These are phyloP conservation scores for Petrocephalus zakoni DNA, from an alignment of 2,113 vertebrate genomes.

Conservation along the genomic window DNA sequence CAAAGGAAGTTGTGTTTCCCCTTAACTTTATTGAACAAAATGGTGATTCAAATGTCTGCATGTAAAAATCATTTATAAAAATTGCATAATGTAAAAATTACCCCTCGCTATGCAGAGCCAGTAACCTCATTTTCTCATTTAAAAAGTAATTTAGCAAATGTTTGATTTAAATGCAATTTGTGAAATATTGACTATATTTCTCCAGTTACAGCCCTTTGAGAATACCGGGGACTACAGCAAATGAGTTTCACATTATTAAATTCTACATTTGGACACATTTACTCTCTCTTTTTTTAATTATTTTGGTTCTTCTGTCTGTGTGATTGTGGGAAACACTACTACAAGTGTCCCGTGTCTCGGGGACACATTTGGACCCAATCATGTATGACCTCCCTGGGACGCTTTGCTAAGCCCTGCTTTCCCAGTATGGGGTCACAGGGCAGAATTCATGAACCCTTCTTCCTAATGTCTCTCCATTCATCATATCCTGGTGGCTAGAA, in stretches of 20 bases:
- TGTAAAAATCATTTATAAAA: neutral
- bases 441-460: neutral
- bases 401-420: neutral
- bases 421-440: neutral
- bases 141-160: slow-evolving; percentile 3
- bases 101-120: neutral
- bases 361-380: neutral
- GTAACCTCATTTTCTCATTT: neutral
- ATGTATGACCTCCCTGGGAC: neutral
- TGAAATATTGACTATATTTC: neutral
- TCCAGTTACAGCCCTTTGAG: neutral
- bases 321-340: neutral
- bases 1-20: neutral
- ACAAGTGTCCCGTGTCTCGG: neutral
- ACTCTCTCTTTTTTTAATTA: neutral
- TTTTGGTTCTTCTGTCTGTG: neutral
- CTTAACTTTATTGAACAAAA: neutral
- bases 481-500: neutral
- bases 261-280: neutral
- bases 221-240: neutral
- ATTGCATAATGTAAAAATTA: neutral
- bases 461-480: neutral
- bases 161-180: neutral
- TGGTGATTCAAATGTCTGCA: neutral
- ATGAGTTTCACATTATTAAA: neutral